Conservation (phyloP, 2,113 vertebrate genomes). For the Notarius lentiginosus region DNA sequence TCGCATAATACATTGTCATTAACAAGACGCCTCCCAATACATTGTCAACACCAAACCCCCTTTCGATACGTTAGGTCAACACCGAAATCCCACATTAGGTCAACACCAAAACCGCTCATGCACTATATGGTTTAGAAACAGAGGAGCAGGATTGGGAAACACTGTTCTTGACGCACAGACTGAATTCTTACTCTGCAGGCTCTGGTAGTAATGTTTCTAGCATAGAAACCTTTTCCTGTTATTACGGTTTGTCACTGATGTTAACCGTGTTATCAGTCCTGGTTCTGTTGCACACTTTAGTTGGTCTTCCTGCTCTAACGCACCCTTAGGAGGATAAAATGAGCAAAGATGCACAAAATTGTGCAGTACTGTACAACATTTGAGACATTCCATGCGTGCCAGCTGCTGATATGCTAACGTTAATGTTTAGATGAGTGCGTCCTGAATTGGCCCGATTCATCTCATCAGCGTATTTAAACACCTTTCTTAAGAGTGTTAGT, state of each 20-base stretch:
- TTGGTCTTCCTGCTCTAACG: background rate
- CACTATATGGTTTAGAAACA: background rate
- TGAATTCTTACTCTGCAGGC: background rate
- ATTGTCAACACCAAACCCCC: background rate
- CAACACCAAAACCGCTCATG: background rate
- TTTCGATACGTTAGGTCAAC: background rate
- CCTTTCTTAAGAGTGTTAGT: background rate
- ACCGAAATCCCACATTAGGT: too few species aligned
- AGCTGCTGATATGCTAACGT: background rate
- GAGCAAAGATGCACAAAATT: background rate
- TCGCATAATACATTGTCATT: too few species aligned
- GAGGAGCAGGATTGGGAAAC: background rate
- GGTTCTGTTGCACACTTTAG: too few species aligned
- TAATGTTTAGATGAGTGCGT: background rate
- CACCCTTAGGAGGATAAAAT: background rate
- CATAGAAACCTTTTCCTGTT: background rate
- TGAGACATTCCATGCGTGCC: background rate
- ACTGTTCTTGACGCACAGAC: background rate
- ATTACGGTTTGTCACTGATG: background rate
- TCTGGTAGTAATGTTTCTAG: constrained; percentile 4
- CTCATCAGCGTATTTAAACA: background rate
- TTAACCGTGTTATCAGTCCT: background rate
- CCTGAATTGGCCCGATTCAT: background rate
- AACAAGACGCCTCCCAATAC: too few species aligned
- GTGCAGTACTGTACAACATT: background rate